Evolutionary conservation across 2,888 invertebrate species (phyloP).

Genomic region (Orgyia antiqua): DNA sequence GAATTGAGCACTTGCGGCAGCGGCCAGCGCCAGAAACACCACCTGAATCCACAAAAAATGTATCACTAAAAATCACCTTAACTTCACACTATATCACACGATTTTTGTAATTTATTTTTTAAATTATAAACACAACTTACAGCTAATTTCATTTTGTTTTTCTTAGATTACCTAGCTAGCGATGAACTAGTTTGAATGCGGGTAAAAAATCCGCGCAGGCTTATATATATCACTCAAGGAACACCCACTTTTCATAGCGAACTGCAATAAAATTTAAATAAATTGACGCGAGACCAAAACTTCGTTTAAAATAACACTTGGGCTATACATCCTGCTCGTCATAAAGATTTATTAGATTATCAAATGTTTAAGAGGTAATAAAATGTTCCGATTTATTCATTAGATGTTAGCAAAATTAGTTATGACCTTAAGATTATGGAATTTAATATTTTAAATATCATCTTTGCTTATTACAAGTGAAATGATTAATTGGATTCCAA

Average conservation of each 20-base stretch:
- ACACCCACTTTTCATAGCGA: slow-evolving; percentile 59
- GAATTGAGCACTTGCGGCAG: slow-evolving; percentile 42
- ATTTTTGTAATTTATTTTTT: slow-evolving; percentile 2
- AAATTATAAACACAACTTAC: slow-evolving; percentile 40
- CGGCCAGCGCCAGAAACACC: slow-evolving; percentile 43
- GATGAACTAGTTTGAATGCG: slow-evolving; percentile 68
- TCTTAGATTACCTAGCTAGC: slow-evolving; percentile 45
- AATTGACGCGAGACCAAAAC: slow-evolving; percentile 44
- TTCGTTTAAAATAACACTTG: slow-evolving; percentile 41
- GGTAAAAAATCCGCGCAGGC: slow-evolving; percentile 60
- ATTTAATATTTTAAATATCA: no score
- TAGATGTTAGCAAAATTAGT: no score
- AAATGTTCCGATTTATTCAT: slow-evolving; percentile 1
- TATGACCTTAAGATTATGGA: no score
- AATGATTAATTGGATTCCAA: no score
- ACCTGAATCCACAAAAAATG: slow-evolving; percentile 28
- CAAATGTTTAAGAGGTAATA: slow-evolving; percentile 9
- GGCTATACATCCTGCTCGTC: slow-evolving; percentile 26
- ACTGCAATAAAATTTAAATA: slow-evolving; percentile 69
- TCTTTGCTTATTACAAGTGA: no score
- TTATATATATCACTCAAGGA: slow-evolving; percentile 62
- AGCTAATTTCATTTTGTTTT: slow-evolving; percentile 52
- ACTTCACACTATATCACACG: slow-evolving; percentile 9
- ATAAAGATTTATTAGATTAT: slow-evolving; percentile 28
- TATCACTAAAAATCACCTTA: slow-evolving; percentile 7